Evolutionary conservation across 2,113 vertebrate species (phyloP).

Genomic region (Cyphomyrus plagiostoma): DNA sequence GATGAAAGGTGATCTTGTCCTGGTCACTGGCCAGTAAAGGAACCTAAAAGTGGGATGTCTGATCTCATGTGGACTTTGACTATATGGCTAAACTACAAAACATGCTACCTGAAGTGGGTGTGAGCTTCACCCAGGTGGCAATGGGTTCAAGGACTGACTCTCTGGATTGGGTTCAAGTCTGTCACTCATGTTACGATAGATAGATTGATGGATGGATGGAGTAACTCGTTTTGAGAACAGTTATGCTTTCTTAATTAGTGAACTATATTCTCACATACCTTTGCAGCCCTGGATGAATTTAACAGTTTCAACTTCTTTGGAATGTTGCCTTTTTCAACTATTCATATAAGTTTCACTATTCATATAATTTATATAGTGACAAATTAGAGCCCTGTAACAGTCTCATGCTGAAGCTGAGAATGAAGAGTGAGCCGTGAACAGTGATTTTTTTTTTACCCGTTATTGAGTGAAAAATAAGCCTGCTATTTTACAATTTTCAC

Average conservation of each 20-base stretch:
- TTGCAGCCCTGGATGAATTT: neutral
- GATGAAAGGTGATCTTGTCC: neutral
- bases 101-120: neutral
- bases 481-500: conserved; percentile 3
- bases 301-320: neutral
- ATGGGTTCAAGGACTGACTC: neutral
- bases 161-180: neutral
- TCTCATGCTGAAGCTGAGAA: neutral
- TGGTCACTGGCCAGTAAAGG: neutral
- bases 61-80: neutral
- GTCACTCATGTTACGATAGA: neutral
- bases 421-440: neutral
- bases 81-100: neutral
- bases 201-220: neutral
- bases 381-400: neutral
- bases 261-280: neutral
- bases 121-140: neutral
- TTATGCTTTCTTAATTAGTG: neutral
- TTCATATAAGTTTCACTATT: neutral
- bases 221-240: neutral
- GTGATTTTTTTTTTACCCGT: neutral
- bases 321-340: neutral
- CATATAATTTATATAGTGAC: neutral
- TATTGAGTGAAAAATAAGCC: neutral
- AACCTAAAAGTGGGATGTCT: neutral